Base-by-base conservation (phyloP, 2,888 invertebrate species). In the Andrena hattorfiana region DNA sequence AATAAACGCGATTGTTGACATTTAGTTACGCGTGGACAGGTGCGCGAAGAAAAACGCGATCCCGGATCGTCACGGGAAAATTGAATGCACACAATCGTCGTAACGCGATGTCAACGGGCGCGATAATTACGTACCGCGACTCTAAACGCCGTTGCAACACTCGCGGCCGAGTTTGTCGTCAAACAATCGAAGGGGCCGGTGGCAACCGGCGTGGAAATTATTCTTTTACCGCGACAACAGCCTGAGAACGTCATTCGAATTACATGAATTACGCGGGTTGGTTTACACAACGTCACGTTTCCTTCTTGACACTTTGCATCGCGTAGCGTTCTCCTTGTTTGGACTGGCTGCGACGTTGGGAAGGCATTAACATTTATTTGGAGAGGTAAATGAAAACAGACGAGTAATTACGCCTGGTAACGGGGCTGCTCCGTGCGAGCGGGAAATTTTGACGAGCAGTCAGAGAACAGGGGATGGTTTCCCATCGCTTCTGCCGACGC, bases 1-100 rank as follows among this genome's bases (percentile, higher is more conserved):
- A 69, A 79, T 79, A 79, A 78, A 79, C 59, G 49, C 8, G 23
- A 10, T 7, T 79, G 70, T 79, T 79, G 64, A 78, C 70, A 51
- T 79, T 79, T 59, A 56, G 78, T 69, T 79, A 48, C 35, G n/a
- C 23, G 63, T 0, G 48, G 13, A 70, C 59, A 42, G 28, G 13
- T 28, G 59, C 69, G 48, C 23, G 20, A 78, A 79, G 63, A 68
- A 69, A 68, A 77, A 69, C 68, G 48, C 35, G 54, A 62, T 48
- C 16, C 59, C 7, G 7, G 23, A 77, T 67, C 26, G 42, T 20
- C 67, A 68, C 42, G 6, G 68, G 68, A 49, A 77, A 79, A 79
- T 77, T 69, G 63, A 64, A 69, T 28, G 63, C 30, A 79, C 69
- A 69, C 78, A 69, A 79, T 10, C 30, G 56, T 0, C 1, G 32